These are phyloP conservation scores for Agriotes lineatus DNA, from an alignment of 2,888 invertebrate species.

Conservation along the genomic window DNA sequence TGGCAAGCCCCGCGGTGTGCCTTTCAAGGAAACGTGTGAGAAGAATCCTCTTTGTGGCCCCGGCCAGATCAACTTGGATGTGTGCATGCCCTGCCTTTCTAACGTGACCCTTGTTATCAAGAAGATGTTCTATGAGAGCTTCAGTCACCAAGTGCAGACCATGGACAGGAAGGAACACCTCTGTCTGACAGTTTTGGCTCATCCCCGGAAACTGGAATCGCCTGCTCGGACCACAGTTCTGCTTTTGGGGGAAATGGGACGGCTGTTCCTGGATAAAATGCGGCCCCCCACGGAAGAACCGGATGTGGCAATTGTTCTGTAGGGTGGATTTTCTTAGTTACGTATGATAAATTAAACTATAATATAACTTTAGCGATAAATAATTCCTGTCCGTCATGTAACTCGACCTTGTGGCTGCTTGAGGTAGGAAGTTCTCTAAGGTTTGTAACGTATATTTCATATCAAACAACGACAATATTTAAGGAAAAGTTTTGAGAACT, in stretches of 20 bases:
- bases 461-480: too few relatives aligned
- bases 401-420: too few relatives aligned
- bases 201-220: background rate
- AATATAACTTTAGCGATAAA: too few relatives aligned
- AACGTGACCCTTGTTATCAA: conserved; percentile 13
- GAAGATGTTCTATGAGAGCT: background rate
- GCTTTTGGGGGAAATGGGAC: background rate
- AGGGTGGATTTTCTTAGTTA: too few relatives aligned
- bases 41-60: background rate
- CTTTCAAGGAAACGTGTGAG: background rate
- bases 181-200: background rate
- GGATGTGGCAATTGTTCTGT: too few relatives aligned
- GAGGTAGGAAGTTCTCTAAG: too few relatives aligned
- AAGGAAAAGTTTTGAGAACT: too few relatives aligned
- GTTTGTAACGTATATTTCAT: too few relatives aligned
- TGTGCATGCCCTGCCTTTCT: conserved; percentile 16
- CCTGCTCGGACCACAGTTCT: background rate
- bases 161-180: background rate
- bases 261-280: background rate
- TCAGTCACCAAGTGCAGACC: background rate
- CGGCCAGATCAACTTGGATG: background rate
- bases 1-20: background rate
- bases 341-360: too few relatives aligned
- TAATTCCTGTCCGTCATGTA: too few relatives aligned
- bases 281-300: too few relatives aligned